These are phyloP conservation scores for Drosophila birchii DNA, from an alignment of 2,888 invertebrate genomes.

Conservation along the genomic window DNA sequence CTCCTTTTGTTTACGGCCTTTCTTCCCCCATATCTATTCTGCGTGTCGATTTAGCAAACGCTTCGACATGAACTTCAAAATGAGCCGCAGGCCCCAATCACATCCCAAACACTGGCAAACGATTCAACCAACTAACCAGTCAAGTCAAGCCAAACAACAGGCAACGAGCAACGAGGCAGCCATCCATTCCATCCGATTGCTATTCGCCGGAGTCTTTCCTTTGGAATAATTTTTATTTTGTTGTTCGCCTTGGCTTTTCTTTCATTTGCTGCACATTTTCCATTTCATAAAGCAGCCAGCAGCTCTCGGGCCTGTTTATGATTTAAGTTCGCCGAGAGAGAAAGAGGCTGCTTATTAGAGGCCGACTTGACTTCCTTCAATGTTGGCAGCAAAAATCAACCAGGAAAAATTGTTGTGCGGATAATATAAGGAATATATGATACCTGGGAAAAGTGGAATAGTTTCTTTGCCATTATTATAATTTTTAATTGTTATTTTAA, in stretches of 20 bases:
- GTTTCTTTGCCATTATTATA: no score
- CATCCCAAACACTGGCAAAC: slow-evolving; percentile 39
- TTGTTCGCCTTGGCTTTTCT: slow-evolving; percentile 49
- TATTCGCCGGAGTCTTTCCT: slow-evolving; percentile 19
- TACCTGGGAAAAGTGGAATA: no score
- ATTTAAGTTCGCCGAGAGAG: slow-evolving; percentile 58
- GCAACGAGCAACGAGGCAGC: slow-evolving; percentile 1
- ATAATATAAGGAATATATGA: not conserved
- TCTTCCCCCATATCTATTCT: slow-evolving; percentile 33
- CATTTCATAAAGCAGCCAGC: slow-evolving; percentile 76
- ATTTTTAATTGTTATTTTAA: no score
- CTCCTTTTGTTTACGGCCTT: slow-evolving; percentile 27
- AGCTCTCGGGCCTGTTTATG: slow-evolving; percentile 74
- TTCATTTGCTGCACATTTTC: slow-evolving; percentile 76
- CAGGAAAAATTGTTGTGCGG: not conserved
- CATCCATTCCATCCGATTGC: slow-evolving; percentile 20
- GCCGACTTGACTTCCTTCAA: slow-evolving; percentile 75
- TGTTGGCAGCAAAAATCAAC: slow-evolving; percentile 53
- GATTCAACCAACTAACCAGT: slow-evolving; percentile 19
- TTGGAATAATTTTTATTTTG: slow-evolving; percentile 38
- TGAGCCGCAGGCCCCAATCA: slow-evolving; percentile 48
- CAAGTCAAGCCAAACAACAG: slow-evolving; percentile 12
- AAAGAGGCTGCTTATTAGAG: slow-evolving; percentile 70
- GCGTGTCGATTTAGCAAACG: slow-evolving; percentile 65
- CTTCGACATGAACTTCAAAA: slow-evolving; percentile 43